A percentile compares a stretch with the other conserved stretches of the same genome.
Evolutionary conservation across 2,113 vertebrate genomes (phyloP).

Genomic region (Planiliza haematocheilus): DNA sequence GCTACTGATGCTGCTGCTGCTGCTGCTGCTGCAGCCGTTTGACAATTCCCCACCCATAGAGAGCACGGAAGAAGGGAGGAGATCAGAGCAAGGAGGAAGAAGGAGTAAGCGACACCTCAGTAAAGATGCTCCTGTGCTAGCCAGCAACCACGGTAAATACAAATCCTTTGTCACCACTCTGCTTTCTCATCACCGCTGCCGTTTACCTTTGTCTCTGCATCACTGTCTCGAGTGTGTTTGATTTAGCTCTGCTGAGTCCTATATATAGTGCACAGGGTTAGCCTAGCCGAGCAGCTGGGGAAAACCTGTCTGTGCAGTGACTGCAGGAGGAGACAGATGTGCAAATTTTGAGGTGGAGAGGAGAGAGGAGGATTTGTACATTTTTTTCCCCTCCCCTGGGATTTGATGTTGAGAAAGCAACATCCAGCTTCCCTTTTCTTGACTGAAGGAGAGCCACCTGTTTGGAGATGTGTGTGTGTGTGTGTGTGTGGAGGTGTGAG

Average conservation of each 20-base stretch:
- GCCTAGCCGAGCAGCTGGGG: conserved; percentile 75
- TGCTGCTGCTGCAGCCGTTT: conserved; percentile 79
- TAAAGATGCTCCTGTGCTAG: conserved; percentile 72
- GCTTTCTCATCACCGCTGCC: conserved; percentile 36
- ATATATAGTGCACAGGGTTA: conserved; percentile 73
- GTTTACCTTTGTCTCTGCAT: conserved; percentile 42
- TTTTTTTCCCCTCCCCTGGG: conserved; percentile 43
- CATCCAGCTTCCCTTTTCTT: conserved; percentile 53
- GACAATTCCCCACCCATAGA: conserved; percentile 79
- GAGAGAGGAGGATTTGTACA: conserved; percentile 48
- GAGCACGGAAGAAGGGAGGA: conserved; percentile 71
- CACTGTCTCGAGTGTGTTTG: conserved; percentile 53
- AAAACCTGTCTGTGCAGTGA: conserved; percentile 66
- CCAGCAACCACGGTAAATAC: conserved; percentile 72
- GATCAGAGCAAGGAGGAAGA: conserved; percentile 70
- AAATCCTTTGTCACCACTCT: conserved; percentile 43
- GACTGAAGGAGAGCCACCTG: conserved; percentile 74
- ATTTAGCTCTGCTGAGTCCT: conserved; percentile 62
- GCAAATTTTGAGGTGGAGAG: conserved; percentile 47
- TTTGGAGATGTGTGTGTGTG: conserved; percentile 61
- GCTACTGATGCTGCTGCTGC: conserved; percentile 66
- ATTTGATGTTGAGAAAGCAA: conserved; percentile 45
- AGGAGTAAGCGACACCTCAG: conserved; percentile 67
- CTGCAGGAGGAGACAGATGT: conserved; percentile 64
- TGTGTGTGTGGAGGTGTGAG: conserved; percentile 35